Evolutionary conservation across 37 sponge, comb jelly and placozoan genomes (phyloP), one percentile per base, ranked within the genome.

Genomic region (Crambe crambe): DNA sequence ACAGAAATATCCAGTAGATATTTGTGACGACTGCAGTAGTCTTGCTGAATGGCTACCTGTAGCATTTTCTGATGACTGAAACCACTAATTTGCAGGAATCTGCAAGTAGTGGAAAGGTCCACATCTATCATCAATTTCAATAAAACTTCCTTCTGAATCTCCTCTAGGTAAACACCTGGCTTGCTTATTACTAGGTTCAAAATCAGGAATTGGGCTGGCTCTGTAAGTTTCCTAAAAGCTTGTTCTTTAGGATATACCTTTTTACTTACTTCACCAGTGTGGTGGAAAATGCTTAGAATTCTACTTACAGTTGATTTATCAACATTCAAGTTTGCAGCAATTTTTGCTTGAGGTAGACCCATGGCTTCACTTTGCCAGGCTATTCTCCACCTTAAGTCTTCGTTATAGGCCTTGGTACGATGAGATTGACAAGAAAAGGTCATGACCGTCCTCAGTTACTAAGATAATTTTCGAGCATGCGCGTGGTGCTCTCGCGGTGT

Each of bases 91-190:
- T 77, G 63, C 35, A 77, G 23, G 21, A 77, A 63, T 32, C 66
- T 77, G 41, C 78, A 77, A 62, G 57, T 75, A 2, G 75, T 56
- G 18, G 43, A 30, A 27, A 31, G 43, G 40, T 61, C 41, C 2
- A 77, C 66, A 26, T 61, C 27, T 2, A 68, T 43, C 25, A 4
- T 26, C 5, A 68, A 27, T n/a, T n/a, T 51, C 21, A 15, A 17
- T 21, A 31, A 34, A 25, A 79, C 18, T 37, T 79, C 80, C 34
- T 47, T 37, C 34, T 40, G 60, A 12, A 79, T 39, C 38, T 79
- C 80, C 20, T 59, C 17, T 15, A 68, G 58, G 66, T 67, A 67
- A 10, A 67, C 54, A 36, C 80, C 80, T 31, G 80, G 80, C 35
- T 30, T 79, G 9, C 9, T 12, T 18, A 79, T 69, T 25, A 68